Evolutionary conservation across 2,888 invertebrate genomes (phyloP), one percentile per base, ranked within the genome.

Genomic region (Drosophila silvestris): DNA sequence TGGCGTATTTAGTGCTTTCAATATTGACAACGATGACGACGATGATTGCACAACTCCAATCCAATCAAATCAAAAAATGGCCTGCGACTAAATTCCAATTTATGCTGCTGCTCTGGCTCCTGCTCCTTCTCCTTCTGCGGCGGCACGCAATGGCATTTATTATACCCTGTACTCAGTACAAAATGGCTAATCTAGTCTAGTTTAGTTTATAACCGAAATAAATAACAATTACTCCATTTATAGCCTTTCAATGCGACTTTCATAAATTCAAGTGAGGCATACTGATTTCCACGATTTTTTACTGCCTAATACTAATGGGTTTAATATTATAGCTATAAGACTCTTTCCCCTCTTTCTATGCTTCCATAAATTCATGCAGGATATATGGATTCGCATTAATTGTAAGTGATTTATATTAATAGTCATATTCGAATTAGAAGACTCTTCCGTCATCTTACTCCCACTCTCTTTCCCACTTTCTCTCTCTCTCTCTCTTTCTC

Each of bases 131-230:
- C 28, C 30, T 28, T 56, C 30, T 70, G 70, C 69, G 70, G 61
- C 80, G 66, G 73, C 85, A 85, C 85, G 90, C 85, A 85, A 85
- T 70, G 84, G 53, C 74, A 83, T 81, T 83, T 66, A 56, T 70
- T 14, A 35, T 69, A 69, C 69, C 71, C 69, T 59, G 35, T 44
- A 22, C 32, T 16, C 1, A 14, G 9, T 10, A 2, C 56, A 14
- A 54, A 57, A 39, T 41, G 44, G 59, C 32, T 44, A 44, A 47
- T 47, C 26, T 26, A 19, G 9, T n/a, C 28, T 5, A 30, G 19
- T 16, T 16, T 47, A 47, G 26, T 47, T 26, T 26, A 9, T 47
- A 47, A 47, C 47, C 16, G 47, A 47, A 47, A 47, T 47, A 47
- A 47, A 47, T 47, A 26, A 26, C 16, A 16, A 47, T 26, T 26